Evolutionary conservation across 2,888 invertebrate species (phyloP).

Genomic region (Volucella zonaria): DNA sequence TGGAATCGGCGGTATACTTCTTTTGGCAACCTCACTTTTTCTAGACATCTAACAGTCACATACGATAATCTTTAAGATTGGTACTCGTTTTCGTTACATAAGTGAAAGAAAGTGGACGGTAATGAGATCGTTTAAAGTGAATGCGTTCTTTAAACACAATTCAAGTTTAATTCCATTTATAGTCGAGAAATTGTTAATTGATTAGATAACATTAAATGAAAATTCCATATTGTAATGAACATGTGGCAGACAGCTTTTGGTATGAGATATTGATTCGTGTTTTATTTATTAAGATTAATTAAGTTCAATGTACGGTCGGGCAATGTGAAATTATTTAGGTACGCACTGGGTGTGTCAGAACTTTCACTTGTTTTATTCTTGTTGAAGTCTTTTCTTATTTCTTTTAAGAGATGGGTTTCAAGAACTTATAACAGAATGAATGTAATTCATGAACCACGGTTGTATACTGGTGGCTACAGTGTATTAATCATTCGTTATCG

Average conservation of each 20-base stretch:
- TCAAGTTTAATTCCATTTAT: background rate
- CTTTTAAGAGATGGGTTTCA: no score
- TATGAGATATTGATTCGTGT: slow-evolving; percentile 5
- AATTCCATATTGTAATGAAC: background rate
- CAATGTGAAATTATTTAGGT: slow-evolving; percentile 7
- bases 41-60: no score
- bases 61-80: no score
- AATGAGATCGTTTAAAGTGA: background rate
- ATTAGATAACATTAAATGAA: slow-evolving; percentile 28
- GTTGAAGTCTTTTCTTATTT: no score
- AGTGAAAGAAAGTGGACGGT: background rate
- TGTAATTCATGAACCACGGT: no score
- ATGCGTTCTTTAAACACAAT: background rate
- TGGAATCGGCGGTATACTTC: no score
- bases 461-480: no score
- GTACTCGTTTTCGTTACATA: no score
- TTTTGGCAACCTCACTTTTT: no score
- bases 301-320: slow-evolving; percentile 14
- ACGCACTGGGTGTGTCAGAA: background rate
- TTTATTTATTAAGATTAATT: background rate
- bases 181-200: background rate
- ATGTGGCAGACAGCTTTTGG: background rate
- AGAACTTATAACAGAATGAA: no score
- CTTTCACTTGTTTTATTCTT: background rate
- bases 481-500: no score